phyloP scores from a whole-genome alignment of 1,140 invertebrate species.

The Pteromalus puparum region DNA sequence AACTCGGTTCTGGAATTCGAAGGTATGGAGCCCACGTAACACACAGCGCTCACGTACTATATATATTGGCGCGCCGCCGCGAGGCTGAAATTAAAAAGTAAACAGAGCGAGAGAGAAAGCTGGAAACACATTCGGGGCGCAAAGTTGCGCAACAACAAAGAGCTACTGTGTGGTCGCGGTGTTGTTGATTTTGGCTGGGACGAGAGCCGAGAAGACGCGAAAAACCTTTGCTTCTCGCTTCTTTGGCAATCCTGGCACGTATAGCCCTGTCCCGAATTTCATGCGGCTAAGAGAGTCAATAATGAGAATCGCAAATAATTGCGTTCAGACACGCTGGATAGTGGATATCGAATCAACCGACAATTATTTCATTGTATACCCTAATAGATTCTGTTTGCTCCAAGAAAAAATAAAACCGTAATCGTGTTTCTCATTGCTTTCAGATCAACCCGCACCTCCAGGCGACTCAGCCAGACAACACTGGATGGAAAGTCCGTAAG shows the following conservation, averaged over 20 bases:
- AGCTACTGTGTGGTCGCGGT: background rate
- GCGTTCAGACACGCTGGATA: background rate
- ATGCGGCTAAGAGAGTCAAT: background rate
- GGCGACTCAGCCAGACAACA: too few relatives aligned
- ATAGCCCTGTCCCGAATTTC: background rate
- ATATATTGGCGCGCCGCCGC: background rate
- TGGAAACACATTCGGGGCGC: background rate
- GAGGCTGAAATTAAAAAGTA: background rate
- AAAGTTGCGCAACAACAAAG: background rate
- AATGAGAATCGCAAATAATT: background rate
- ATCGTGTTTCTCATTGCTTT: too few relatives aligned
- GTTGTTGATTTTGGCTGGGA: conserved; percentile 35
- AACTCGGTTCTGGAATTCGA: too few relatives aligned
- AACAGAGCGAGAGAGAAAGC: background rate
- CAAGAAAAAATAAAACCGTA: too few relatives aligned
- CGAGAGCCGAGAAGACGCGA: conserved; percentile 18
- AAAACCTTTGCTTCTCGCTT: background rate
- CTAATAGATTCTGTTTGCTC: too few relatives aligned
- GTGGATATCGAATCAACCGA: background rate
- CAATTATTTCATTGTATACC: background rate
- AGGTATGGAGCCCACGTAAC: too few relatives aligned
- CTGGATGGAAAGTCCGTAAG: too few relatives aligned
- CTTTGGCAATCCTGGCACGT: background rate
- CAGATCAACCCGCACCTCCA: too few relatives aligned
- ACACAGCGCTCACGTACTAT: too few relatives aligned